phyloP scores from a whole-genome alignment of 1,140 invertebrate species.

The Thaumetopoea pityocampa region DNA sequence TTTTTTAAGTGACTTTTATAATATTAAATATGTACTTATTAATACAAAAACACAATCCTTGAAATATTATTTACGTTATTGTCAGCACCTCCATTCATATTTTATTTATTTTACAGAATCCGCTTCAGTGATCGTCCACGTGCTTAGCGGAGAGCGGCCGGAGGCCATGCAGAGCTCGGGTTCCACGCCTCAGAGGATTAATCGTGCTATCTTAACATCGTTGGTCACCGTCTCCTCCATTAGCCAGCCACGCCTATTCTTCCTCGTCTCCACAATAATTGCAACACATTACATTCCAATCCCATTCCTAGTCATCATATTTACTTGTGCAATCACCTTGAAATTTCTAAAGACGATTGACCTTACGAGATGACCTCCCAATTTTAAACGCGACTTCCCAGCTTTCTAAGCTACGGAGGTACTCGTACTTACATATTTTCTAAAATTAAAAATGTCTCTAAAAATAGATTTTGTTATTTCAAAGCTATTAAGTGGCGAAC shows the following conservation, averaged over 20 bases:
- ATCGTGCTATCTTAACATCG: constrained; percentile 37
- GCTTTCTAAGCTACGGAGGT: constrained; percentile 11
- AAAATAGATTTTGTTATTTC: too few relatives aligned
- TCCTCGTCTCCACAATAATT: constrained; percentile 21
- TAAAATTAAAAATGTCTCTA: too few relatives aligned
- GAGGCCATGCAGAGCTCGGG: constrained; percentile 85
- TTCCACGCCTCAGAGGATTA: constrained; percentile 61
- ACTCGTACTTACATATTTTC: too few relatives aligned
- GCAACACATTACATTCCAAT: constrained; percentile 19
- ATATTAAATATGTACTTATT: too few relatives aligned
- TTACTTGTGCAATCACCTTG: constrained; percentile 14
- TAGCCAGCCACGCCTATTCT: constrained; percentile 22
- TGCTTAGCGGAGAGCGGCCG: constrained; percentile 83
- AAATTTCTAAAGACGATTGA: constrained; percentile 7
- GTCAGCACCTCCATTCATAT: too few relatives aligned
- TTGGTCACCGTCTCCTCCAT: constrained; percentile 33
- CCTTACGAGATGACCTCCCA: constrained; percentile 29
- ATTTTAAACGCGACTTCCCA: constrained; percentile 6
- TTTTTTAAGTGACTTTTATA: too few relatives aligned
- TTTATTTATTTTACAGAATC: constrained; percentile 75
- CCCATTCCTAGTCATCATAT: constrained; percentile 11
- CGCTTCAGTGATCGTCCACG: constrained; percentile 80
- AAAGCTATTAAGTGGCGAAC: too few relatives aligned
- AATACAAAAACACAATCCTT: too few relatives aligned
- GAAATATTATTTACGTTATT: too few relatives aligned